A percentile compares a stretch with the other conserved stretches of the same genome.
Evolutionary conservation across 2,888 invertebrate genomes (phyloP).

Genomic region (Lepidocyrtoides sp.): DNA sequence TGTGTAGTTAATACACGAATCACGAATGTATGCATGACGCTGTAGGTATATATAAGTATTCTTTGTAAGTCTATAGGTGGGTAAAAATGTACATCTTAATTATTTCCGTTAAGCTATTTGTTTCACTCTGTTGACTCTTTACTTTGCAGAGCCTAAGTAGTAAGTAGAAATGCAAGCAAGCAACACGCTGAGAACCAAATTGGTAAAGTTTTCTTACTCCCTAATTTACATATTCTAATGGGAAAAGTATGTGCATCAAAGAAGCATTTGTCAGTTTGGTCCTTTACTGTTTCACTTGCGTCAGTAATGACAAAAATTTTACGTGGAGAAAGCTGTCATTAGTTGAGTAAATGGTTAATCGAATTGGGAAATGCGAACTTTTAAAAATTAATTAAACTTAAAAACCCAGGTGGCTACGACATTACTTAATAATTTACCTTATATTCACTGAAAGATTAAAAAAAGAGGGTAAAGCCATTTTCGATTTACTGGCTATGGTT

Average conservation of each 20-base stretch:
- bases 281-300: background rate
- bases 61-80: too few species aligned
- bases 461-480: too few species aligned
- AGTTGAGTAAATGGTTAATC: background rate
- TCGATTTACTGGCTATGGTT: too few species aligned
- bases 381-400: background rate
- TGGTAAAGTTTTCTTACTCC: slow-evolving; percentile 12
- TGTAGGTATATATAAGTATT: background rate
- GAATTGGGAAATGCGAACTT: background rate
- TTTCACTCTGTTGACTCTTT: background rate
- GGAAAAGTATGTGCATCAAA: slow-evolving; percentile 64
- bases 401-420: too few species aligned
- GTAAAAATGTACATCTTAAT: background rate
- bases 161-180: background rate
- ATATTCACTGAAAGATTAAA: too few species aligned
- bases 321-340: background rate
- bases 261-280: background rate
- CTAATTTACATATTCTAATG: slow-evolving; percentile 58
- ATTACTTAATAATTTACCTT: too few species aligned
- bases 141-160: too few species aligned
- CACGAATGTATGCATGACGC: background rate
- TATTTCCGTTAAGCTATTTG: slow-evolving; percentile 2
- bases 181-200: slow-evolving; percentile 27
- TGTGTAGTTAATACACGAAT: too few species aligned
- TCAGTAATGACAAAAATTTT: background rate